These are phyloP conservation scores for Tychaedon coryphoeus DNA, from an alignment of 2,113 vertebrate species.

Conservation along the genomic window DNA sequence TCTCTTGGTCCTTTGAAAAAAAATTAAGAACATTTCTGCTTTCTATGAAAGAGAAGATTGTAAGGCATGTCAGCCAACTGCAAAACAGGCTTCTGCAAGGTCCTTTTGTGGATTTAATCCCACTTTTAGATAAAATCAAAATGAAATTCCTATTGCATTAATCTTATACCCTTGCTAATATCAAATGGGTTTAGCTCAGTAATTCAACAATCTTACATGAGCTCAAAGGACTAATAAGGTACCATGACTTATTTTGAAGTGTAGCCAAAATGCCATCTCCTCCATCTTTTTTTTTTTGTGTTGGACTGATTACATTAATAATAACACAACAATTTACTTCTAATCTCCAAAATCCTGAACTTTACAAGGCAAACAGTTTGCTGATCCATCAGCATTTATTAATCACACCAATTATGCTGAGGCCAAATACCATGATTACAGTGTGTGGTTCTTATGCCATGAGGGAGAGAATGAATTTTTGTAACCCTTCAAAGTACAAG, in stretches of 20 bases:
- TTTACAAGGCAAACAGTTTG: slow-evolving; percentile 43
- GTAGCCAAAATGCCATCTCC: neutral
- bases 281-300: neutral
- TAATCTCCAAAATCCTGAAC: slow-evolving; percentile 39
- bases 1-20: neutral
- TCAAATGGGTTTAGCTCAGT: neutral
- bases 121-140: neutral
- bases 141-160: slow-evolving; percentile 24
- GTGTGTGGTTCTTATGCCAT: neutral
- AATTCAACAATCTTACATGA: neutral
- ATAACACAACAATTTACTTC: neutral
- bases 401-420: slow-evolving; percentile 3
- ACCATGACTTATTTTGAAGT: slow-evolving; percentile 7
- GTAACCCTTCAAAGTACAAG: neutral
- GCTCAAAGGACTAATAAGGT: neutral
- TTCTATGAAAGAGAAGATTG: neutral
- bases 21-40: neutral
- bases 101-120: neutral
- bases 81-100: neutral
- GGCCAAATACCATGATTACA: neutral
- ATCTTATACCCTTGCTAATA: neutral
- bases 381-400: slow-evolving; percentile 44
- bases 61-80: neutral
- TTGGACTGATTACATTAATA: neutral
- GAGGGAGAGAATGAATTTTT: neutral